phyloP scores from a whole-genome alignment of 1,140 invertebrate genomes.

The Cydia splendana region DNA sequence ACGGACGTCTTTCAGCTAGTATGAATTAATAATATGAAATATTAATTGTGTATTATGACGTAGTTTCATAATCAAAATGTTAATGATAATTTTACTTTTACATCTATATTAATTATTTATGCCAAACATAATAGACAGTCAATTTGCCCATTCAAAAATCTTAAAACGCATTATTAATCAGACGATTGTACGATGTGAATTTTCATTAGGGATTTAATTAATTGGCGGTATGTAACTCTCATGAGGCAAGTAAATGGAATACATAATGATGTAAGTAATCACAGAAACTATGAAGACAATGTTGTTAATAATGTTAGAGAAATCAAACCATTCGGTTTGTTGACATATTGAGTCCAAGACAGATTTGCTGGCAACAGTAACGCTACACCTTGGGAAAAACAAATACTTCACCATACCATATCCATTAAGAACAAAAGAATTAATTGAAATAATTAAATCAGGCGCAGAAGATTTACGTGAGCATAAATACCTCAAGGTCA shows the following conservation, averaged over 20 bases:
- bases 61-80: no score
- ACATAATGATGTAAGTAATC: constrained; percentile 35
- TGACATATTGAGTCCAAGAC: constrained; percentile 24
- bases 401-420: constrained; percentile 36
- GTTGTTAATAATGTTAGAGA: constrained; percentile 45
- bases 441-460: constrained; percentile 39
- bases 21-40: no score
- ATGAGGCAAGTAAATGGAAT: constrained; percentile 37
- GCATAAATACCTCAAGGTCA: constrained; percentile 41
- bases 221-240: not conserved
- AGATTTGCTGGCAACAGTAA: not conserved
- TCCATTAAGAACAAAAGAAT: constrained; percentile 38
- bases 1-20: no score
- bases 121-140: no score
- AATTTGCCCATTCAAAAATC: no score
- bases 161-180: no score
- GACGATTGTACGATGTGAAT: no score
- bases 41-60: no score
- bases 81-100: no score
- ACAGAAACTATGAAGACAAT: constrained; percentile 35
- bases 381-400: constrained; percentile 40
- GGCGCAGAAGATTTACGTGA: constrained; percentile 33
- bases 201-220: not conserved
- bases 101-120: no score
- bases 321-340: constrained; percentile 41